phyloP scores from a whole-genome alignment of 2,113 vertebrate species.

The Cyanoramphus novaezelandiae region DNA sequence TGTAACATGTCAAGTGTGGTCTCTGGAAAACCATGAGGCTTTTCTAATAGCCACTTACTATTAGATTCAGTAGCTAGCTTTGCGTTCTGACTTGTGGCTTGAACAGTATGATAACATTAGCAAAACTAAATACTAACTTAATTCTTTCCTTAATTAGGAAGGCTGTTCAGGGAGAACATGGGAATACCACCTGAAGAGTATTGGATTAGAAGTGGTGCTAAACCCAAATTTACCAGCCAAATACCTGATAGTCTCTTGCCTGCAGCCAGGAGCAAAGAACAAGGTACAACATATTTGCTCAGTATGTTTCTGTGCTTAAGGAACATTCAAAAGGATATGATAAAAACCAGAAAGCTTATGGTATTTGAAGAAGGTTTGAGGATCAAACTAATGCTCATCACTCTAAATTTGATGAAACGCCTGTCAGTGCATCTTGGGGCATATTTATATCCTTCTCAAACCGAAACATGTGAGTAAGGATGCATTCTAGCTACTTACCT shows the following conservation, averaged over 20 bases:
- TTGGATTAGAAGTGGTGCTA: conserved; percentile 73
- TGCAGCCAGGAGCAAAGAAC: conserved; percentile 37
- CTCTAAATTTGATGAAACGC: neutral
- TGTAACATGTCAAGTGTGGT: neutral
- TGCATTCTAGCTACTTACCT: neutral
- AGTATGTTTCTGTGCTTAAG: neutral
- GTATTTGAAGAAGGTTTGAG: neutral
- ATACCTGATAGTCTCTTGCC: neutral
- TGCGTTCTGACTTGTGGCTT: neutral
- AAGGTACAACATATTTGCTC: conserved; percentile 35
- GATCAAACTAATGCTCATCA: neutral
- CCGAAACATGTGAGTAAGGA: neutral
- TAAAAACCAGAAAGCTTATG: neutral
- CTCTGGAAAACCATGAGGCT: neutral
- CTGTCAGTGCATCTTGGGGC: neutral
- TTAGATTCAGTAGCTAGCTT: neutral
- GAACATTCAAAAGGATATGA: neutral
- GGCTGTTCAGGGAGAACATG: conserved; percentile 41
- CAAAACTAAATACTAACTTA: neutral
- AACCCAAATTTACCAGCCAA: conserved; percentile 56
- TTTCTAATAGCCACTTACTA: neutral
- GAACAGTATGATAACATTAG: neutral
- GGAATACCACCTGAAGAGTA: conserved; percentile 56
- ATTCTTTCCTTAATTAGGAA: conserved; percentile 30
- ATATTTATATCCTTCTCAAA: neutral